Evolutionary conservation across 1,140 invertebrate genomes (phyloP), one percentile per base, ranked within the genome.

Genomic region (Drosophila leontia): DNA sequence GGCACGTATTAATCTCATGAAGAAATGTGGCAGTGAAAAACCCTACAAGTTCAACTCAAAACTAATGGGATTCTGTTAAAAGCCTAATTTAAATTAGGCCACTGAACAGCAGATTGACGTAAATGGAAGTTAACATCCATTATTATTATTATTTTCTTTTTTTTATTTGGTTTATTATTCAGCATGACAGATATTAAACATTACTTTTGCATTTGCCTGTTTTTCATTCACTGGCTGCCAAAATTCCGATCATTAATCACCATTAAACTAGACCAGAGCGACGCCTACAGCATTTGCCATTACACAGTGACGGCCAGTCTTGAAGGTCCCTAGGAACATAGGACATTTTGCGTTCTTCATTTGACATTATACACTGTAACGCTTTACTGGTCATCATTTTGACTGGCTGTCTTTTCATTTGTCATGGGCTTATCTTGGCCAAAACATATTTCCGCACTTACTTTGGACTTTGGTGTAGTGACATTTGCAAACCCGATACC

Each of bases 241-340:
- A 57, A 53, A 58, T 42, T 42, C 11, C 12, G 47, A 78, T 79
- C 69, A 82, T 82, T 67, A 83, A 75, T 82, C 75, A 78, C 62
- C 75, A 82, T 67, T 70, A 68, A 68, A 69, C 48, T 68, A 70
- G 48, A 56, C 29, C 48, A 44, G 17, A 12, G 42, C 44, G 44
- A 67, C 64, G 44, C 64, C 60, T 35, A 67, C 44, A 3, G 23
- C 19, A 15, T 8, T 57, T 29, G 37, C 39, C 29, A 61, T 59
- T 11, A 62, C 57, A 62, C 57, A 62, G 62, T 45, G 32, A 19
- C 29, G 42, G 12, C 9, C 26, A 44, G 11, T 15, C 32, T 7
- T 17, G 3, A 32, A 26, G 45, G 29, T 34, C 29, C 29, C 11
- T 5, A 9, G 19, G 0, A 17, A 12, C 29, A 51, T 19, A 11